A percentile compares a stretch with the other conserved stretches of the same genome.
Evolutionary conservation across 2,888 invertebrate genomes (phyloP).

Genomic region (Dioctria rufipes): DNA sequence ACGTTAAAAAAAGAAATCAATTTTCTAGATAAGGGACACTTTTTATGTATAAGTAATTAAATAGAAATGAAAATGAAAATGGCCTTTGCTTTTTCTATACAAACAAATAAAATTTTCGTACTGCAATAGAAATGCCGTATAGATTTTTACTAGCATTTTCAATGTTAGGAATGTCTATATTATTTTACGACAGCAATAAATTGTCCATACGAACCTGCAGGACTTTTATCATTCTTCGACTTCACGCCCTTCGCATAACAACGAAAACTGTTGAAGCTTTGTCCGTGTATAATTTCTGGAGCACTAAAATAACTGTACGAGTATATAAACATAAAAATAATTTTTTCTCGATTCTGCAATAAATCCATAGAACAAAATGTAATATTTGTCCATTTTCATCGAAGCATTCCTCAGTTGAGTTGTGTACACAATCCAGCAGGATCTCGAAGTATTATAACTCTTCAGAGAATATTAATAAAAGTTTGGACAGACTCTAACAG

Average conservation of each 20-base stretch:
- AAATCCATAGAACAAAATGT: constrained; percentile 11
- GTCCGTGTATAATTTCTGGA: constrained; percentile 1
- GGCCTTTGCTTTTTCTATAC: background rate
- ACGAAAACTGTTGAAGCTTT: constrained; percentile 20
- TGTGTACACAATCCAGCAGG: background rate
- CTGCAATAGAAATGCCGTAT: constrained; percentile 9
- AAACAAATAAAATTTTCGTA: constrained; percentile 20
- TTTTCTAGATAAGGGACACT: no score
- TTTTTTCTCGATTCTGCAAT: background rate
- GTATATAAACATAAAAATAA: background rate
- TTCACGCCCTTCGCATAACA: constrained; percentile 20
- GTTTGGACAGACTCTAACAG: background rate
- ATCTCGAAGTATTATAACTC: background rate
- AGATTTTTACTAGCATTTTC: constrained; percentile 56
- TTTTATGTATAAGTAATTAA: background rate
- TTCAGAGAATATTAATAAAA: constrained; percentile 23
- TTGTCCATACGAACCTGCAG: constrained; percentile 4
- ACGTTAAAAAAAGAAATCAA: no score
- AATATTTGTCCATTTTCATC: background rate
- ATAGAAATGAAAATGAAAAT: constrained; percentile 7
- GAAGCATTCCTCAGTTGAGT: background rate
- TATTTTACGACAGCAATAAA: constrained; percentile 57
- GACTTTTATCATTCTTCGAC: constrained; percentile 5
- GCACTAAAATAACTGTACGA: background rate
- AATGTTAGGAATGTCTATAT: constrained; percentile 57